Base-by-base conservation (phyloP, 2,113 vertebrate genomes). In the Clarias magur region DNA sequence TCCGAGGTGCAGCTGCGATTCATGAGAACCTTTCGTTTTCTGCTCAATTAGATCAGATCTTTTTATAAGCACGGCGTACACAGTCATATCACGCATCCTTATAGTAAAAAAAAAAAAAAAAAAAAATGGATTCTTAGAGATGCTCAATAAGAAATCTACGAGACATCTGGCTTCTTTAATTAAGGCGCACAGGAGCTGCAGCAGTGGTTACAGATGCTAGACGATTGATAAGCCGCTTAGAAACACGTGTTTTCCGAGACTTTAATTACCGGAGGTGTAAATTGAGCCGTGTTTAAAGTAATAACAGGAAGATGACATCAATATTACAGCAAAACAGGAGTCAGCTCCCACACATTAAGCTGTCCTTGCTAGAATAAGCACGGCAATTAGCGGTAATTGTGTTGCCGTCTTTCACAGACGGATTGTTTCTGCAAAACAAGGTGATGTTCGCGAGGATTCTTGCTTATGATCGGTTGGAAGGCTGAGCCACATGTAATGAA, bases 181-280 rank as follows among this genome's bases (percentile, higher is more conserved):
- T 88, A 88, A 82, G 83, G 86, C 63, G 57, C 54, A 30, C 21
- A 82, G 60, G 62, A 85, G 80, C 62, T 8, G 56, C 84, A 38
- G 89, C 56, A 67, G 83, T 59, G 79, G 76, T 84, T 88, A 83
- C 75, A 68, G 89, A 88, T 80, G 85, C 80, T 80, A 63, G 56
- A 60, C 59, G 57, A 54, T 67, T 27, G 23, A 70, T 84, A 86
- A 83, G 78, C 87, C 65, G 87, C 63, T 82, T 57, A 84, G 63
- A 84, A 84, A 90, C n/a, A 38, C 38, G 2, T 68, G 80, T n/a
- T 67, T 73, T 88, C 76, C 54, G 42, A 86, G 85, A 19, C 83
- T 86, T 88, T 91, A 91, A 91, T 91, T 86, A 89, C 78, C 53
- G 68, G 75, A 81, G 85, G 85, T 84, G 79, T 79, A 88, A 91